These are phyloP conservation scores for Etheostoma perlongum DNA, from an alignment of 2,797 vertebrate species.

Conservation along the genomic window DNA sequence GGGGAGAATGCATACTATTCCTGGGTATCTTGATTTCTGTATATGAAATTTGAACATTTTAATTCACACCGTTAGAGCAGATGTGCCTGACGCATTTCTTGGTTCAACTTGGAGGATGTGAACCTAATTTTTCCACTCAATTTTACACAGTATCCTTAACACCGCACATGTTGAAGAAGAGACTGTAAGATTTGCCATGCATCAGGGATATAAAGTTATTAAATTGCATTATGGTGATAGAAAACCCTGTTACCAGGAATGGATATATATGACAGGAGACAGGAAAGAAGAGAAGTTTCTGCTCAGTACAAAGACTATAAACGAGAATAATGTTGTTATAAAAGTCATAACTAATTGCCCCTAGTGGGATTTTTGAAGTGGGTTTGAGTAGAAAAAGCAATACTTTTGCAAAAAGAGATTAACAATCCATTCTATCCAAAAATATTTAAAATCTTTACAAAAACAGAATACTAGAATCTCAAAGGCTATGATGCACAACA, in stretches of 20 bases:
- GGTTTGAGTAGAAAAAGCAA: not conserved
- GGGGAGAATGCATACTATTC: conserved; percentile 10
- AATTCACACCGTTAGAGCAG: conserved; percentile 52
- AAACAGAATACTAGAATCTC: conserved; percentile 48
- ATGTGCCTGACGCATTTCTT: conserved; percentile 25
- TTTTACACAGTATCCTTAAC: conserved; percentile 10
- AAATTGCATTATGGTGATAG: not conserved
- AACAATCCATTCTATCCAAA: conserved; percentile 15
- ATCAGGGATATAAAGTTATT: not conserved
- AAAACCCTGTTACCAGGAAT: not conserved
- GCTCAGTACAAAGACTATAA: conserved; percentile 10
- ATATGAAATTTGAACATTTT: conserved; percentile 47
- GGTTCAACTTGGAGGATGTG: not conserved
- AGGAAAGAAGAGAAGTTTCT: not conserved
- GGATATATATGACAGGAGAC: not conserved
- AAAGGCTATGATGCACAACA: conserved; percentile 71
- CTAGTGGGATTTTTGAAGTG: too few relatives aligned
- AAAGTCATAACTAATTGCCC: conserved; percentile 1
- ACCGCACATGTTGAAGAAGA: not conserved
- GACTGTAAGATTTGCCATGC: not conserved
- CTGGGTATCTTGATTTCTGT: conserved; percentile 31
- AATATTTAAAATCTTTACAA: conserved; percentile 27
- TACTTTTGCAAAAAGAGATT: conserved; percentile 24
- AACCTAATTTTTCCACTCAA: not conserved
- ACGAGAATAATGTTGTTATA: conserved; percentile 14